Conservation (phyloP, 2,113 vertebrate genomes). For the Emydocephalus ijimae region DNA sequence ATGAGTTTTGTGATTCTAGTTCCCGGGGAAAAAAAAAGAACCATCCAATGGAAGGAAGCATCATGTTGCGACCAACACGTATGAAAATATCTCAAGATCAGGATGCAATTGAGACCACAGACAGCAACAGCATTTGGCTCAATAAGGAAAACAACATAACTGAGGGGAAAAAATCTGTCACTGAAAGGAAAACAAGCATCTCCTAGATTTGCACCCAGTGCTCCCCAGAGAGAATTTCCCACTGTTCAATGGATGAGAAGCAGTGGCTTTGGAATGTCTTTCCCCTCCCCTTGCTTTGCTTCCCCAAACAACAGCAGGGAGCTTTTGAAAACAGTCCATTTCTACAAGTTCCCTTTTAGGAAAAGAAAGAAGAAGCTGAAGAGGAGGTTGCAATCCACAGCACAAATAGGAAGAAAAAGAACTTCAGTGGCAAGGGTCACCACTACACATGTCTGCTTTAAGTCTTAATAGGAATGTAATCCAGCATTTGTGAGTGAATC, state of each 20-base stretch:
- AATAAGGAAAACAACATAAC: background rate
- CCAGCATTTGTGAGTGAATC: slow-evolving; percentile 17
- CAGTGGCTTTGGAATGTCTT: background rate
- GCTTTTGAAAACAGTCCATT: slow-evolving; percentile 20
- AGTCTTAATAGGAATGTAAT: background rate
- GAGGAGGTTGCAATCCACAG: slow-evolving; percentile 40
- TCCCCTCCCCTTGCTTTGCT: background rate
- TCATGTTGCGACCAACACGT: background rate
- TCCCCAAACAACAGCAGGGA: slow-evolving; percentile 22
- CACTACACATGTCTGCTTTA: slow-evolving; percentile 17
- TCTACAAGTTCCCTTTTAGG: slow-evolving; percentile 32
- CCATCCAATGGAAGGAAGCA: background rate
- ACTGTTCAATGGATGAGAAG: background rate
- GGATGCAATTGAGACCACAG: background rate
- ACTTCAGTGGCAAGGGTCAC: slow-evolving; percentile 34
- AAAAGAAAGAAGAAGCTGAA: slow-evolving; percentile 24
- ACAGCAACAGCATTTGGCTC: background rate
- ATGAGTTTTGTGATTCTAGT: background rate
- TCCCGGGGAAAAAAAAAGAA: background rate
- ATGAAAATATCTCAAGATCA: background rate
- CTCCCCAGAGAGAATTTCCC: background rate
- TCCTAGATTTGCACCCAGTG: background rate
- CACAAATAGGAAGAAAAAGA: slow-evolving; percentile 28
- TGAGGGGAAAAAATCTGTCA: background rate
- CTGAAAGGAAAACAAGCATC: background rate